phyloP scores from a whole-genome alignment of 2,888 invertebrate species.

The Actias luna region DNA sequence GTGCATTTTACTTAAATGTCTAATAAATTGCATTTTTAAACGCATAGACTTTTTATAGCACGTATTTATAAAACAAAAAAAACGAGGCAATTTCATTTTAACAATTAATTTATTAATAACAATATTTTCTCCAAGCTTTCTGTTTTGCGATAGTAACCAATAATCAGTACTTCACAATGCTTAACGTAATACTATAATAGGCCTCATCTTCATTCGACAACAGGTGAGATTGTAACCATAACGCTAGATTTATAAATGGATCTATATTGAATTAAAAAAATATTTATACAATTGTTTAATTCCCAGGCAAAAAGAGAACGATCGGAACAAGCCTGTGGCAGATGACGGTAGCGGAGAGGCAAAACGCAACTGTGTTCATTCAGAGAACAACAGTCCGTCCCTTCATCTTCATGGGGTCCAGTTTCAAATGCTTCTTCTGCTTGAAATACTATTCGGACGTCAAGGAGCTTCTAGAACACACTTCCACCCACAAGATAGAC shows the following conservation, averaged over 20 bases:
- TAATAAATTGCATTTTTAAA: no score
- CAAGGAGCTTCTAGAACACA: conserved; percentile 43
- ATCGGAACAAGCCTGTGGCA: conserved; percentile 55
- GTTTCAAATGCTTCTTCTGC: conserved; percentile 61
- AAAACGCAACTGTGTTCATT: conserved; percentile 54
- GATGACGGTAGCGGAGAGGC: conserved; percentile 49
- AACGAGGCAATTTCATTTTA: no score
- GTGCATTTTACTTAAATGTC: no score
- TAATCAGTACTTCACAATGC: no score
- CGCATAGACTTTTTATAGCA: no score
- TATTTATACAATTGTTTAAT: not conserved
- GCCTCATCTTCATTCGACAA: no score
- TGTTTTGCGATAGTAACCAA: no score
- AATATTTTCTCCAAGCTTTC: no score
- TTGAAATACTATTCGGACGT: conserved; percentile 45
- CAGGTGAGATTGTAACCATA: no score
- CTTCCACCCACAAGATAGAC: conserved; percentile 35
- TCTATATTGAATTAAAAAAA: not conserved
- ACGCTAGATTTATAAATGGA: not conserved
- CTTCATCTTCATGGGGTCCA: conserved; percentile 55
- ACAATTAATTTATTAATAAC: no score
- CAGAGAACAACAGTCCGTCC: conserved; percentile 52
- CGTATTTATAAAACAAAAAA: no score
- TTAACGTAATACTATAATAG: no score
- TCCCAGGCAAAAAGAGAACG: not conserved